These are phyloP conservation scores for Oryzias javanicus DNA, from an alignment of 2,113 vertebrate genomes.

Conservation along the genomic window DNA sequence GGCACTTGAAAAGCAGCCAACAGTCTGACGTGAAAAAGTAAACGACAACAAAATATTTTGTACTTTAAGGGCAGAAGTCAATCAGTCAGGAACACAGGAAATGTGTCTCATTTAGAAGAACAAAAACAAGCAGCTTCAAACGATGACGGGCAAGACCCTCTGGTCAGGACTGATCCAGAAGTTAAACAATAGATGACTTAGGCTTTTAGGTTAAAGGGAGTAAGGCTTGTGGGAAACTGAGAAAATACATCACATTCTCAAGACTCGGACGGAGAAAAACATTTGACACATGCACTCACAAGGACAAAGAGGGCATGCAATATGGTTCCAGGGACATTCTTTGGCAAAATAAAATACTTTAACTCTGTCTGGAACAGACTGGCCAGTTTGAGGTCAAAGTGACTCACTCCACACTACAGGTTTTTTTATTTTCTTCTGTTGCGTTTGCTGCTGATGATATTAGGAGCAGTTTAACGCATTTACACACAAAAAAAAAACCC, in stretches of 20 bases:
- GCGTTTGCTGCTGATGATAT: neutral
- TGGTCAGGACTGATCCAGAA: conserved; percentile 48
- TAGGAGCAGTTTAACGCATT: conserved; percentile 2
- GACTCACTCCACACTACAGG: conserved; percentile 3
- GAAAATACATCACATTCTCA: conserved; percentile 16
- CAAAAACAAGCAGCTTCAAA: conserved; percentile 41
- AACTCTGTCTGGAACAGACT: conserved; percentile 20
- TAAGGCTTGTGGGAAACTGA: conserved; percentile 50
- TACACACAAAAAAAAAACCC: too few relatives aligned
- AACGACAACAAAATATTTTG: conserved; percentile 23
- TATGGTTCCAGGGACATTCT: conserved; percentile 43
- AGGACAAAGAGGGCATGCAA: neutral
- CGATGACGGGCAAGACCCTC: conserved; percentile 37
- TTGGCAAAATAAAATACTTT: conserved; percentile 15
- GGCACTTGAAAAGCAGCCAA: conserved; percentile 11
- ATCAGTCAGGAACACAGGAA: conserved; percentile 42
- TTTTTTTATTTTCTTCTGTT: neutral
- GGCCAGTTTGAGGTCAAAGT: conserved; percentile 41
- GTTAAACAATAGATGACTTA: conserved; percentile 63
- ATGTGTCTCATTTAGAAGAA: conserved; percentile 42
- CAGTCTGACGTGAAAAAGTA: conserved; percentile 16
- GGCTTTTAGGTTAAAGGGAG: conserved; percentile 24
- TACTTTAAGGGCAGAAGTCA: conserved; percentile 32
- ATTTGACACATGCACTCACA: conserved; percentile 14
- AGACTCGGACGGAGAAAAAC: conserved; percentile 27